Percentiles rank a stretch among this genome's conserved stretches.
These are phyloP conservation scores for Branchinecta lindahli DNA, from an alignment of 1,140 invertebrate genomes.

Conservation along the genomic window DNA sequence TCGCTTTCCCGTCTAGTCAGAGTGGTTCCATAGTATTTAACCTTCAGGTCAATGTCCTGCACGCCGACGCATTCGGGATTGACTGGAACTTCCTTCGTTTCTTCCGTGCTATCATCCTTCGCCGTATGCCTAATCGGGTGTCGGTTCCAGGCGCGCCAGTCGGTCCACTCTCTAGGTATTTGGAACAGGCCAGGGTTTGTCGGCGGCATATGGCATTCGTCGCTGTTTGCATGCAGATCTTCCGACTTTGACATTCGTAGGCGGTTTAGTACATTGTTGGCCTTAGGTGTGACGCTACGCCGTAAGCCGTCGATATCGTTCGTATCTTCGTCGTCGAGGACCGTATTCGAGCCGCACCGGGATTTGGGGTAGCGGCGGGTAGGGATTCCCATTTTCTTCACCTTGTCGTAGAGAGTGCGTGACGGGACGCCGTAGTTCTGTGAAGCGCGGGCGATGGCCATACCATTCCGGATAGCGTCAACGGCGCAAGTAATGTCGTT, in stretches of 20 bases:
- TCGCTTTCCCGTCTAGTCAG: background rate
- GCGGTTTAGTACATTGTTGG: no score
- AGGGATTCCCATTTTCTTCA: constrained; percentile 73
- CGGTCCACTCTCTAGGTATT: no score
- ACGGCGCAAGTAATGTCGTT: constrained; percentile 71
- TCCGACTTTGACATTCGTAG: no score
- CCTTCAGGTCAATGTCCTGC: background rate
- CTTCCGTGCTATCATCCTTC: no score
- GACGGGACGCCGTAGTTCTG: constrained; percentile 70
- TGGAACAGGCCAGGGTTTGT: no score
- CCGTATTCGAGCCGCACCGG: background rate
- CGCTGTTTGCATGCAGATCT: no score
- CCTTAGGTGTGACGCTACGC: no score
- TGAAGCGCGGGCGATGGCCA: constrained; percentile 70
- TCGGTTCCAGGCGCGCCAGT: no score
- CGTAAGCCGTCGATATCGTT: background rate
- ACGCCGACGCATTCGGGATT: no score
- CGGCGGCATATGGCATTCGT: no score
- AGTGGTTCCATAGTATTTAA: background rate
- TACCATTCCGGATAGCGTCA: constrained; percentile 60
- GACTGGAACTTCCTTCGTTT: no score
- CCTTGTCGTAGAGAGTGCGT: constrained; percentile 76
- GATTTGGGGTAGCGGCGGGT: constrained; percentile 38
- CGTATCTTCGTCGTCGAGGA: background rate
- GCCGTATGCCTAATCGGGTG: no score